These are phyloP conservation scores for Trematomus bernacchii DNA, from an alignment of 2,797 vertebrate species.

Conservation along the genomic window DNA sequence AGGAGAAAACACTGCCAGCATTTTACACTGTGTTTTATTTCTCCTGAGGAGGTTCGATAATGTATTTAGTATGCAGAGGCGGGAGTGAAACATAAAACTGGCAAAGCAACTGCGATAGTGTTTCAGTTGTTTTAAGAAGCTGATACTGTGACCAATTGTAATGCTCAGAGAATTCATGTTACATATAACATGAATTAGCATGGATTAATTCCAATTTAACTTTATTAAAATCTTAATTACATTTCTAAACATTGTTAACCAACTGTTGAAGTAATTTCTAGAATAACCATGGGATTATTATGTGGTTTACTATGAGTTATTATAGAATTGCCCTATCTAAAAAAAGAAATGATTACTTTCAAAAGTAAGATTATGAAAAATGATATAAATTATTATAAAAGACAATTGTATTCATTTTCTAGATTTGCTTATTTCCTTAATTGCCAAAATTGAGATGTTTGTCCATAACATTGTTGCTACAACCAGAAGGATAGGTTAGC, in stretches of 20 bases:
- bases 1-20: conserved; percentile 60
- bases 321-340: not conserved
- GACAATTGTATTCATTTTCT: not conserved
- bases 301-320: not conserved
- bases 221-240: not conserved
- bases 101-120: conserved; percentile 32
- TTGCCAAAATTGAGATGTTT: too few relatives aligned
- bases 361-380: too few relatives aligned
- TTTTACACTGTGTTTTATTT: conserved; percentile 62
- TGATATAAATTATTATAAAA: not conserved
- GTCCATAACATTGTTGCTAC: not conserved
- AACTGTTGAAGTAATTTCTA: not conserved
- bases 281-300: not conserved
- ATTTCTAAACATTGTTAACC: not conserved
- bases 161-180: conserved; percentile 1
- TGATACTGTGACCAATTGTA: not conserved
- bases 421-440: not conserved
- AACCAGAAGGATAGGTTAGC: too few relatives aligned
- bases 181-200: not conserved
- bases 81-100: conserved; percentile 62
- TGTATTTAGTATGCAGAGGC: conserved; percentile 66
- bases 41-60: conserved; percentile 53
- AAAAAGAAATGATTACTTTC: too few relatives aligned
- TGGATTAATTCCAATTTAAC: not conserved
- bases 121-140: conserved; percentile 18